These are phyloP conservation scores for Helicorthomorpha holstii DNA, from an alignment of 1,140 invertebrate genomes.

Conservation along the genomic window DNA sequence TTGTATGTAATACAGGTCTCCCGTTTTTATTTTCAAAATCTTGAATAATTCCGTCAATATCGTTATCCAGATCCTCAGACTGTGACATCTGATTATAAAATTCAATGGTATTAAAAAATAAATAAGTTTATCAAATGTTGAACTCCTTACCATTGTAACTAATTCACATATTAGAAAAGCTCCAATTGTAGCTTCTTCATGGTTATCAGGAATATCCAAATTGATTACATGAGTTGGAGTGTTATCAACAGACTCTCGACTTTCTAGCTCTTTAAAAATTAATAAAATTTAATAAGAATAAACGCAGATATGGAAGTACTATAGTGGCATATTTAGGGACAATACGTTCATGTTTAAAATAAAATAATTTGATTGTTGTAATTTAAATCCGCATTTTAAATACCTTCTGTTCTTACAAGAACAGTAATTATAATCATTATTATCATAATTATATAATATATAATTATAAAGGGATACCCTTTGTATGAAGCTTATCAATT, in stretches of 20 bases:
- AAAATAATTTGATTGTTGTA: too few species aligned
- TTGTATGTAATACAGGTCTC: conserved; percentile 74
- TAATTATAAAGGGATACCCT: too few species aligned
- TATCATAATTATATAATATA: too few species aligned
- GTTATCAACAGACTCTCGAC: conserved; percentile 38
- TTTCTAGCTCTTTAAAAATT: conserved; percentile 27
- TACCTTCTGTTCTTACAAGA: too few species aligned
- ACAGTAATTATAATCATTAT: too few species aligned
- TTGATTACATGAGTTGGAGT: conserved; percentile 88
- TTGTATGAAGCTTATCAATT: too few species aligned
- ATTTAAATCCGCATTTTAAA: too few species aligned
- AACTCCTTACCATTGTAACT: conserved; percentile 53
- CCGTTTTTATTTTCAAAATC: conserved; percentile 84
- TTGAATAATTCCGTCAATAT: conserved; percentile 91
- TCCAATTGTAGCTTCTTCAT: conserved; percentile 98
- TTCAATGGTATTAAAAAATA: conserved; percentile 21
- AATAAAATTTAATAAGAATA: too few species aligned
- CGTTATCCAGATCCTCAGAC: conserved; percentile 90
- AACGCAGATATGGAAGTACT: too few species aligned
- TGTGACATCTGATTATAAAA: conserved; percentile 75
- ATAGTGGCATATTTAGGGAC: too few species aligned
- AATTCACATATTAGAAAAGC: conserved; percentile 96
- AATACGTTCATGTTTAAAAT: too few species aligned
- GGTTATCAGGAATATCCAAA: conserved; percentile 98
- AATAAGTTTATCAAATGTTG: neutral